Conservation (phyloP, 2,113 vertebrate genomes). For the Uropsilus gracilis region DNA sequence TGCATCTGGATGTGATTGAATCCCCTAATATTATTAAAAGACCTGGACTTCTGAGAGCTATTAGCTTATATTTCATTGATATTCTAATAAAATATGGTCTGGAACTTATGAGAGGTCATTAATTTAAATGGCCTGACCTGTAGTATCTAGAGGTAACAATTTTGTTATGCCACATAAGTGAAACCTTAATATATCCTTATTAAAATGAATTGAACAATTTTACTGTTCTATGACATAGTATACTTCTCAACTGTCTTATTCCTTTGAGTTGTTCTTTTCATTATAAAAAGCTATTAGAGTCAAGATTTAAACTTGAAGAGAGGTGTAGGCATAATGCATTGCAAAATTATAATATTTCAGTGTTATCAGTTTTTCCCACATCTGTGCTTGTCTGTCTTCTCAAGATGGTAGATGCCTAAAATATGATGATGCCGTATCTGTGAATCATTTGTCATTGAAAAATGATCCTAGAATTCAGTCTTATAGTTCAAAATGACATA, state of each 20-base stretch:
- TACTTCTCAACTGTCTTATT: constrained; percentile 57
- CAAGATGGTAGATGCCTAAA: neutral
- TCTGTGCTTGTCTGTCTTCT: neutral
- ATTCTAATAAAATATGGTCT: neutral
- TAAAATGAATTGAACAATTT: constrained; percentile 61
- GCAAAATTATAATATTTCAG: neutral
- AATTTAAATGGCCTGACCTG: constrained; percentile 39
- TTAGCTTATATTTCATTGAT: constrained; percentile 28
- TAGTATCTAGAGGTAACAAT: neutral
- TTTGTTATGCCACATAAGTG: constrained; percentile 17
- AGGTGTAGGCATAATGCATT: neutral
- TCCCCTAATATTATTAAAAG: neutral
- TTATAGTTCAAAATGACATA: neutral
- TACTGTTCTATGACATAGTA: constrained; percentile 53
- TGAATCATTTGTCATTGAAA: neutral
- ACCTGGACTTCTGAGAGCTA: neutral
- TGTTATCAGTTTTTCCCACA: constrained; percentile 3
- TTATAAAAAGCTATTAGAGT: constrained; percentile 76
- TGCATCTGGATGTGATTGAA: neutral
- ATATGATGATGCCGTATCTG: neutral
- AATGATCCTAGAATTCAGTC: neutral
- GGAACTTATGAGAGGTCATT: constrained; percentile 15
- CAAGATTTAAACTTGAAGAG: constrained; percentile 64
- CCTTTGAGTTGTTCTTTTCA: constrained; percentile 75
- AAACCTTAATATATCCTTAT: constrained; percentile 46